Evolutionary conservation across 2,888 invertebrate species (phyloP).

Genomic region (Noctua janthe): DNA sequence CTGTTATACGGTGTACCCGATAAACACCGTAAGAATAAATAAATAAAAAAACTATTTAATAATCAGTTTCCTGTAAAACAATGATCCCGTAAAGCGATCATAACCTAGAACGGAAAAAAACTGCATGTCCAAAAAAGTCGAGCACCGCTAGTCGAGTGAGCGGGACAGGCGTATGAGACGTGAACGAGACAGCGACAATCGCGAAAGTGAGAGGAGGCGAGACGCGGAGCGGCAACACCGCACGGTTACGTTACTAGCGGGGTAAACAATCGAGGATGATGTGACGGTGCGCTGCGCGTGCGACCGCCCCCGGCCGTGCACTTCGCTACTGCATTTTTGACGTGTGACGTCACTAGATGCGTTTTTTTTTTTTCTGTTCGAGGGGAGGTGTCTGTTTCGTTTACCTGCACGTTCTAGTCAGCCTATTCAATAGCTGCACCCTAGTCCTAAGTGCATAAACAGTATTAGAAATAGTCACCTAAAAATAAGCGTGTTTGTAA

Average conservation of each 20-base stretch:
- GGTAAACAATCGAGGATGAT: conserved; percentile 88
- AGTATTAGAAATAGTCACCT: conserved; percentile 61
- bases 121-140: conserved; percentile 88
- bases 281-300: conserved; percentile 87
- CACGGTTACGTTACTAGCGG: conserved; percentile 86
- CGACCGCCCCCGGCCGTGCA: conserved; percentile 84
- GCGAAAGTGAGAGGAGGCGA: conserved; percentile 90
- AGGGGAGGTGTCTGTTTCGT: conserved; percentile 40
- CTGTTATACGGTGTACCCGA: not conserved
- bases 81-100: conserved; percentile 83
- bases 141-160: conserved; percentile 88
- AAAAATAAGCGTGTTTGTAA: conserved; percentile 70
- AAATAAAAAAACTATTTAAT: conserved; percentile 58
- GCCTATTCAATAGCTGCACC: conserved; percentile 11
- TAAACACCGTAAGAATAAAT: conserved; percentile 5
- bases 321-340: conserved; percentile 86
- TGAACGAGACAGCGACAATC: conserved; percentile 76
- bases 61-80: conserved; percentile 79
- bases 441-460: conserved; percentile 29
- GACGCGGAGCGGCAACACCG: conserved; percentile 85
- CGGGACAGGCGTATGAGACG: conserved; percentile 73
- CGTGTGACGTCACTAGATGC: conserved; percentile 81
- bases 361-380: conserved; percentile 46
- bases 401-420: conserved; percentile 48
- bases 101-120: conserved; percentile 86